These are phyloP conservation scores for Anticlea derivata DNA, from an alignment of 2,888 invertebrate genomes.

Conservation along the genomic window DNA sequence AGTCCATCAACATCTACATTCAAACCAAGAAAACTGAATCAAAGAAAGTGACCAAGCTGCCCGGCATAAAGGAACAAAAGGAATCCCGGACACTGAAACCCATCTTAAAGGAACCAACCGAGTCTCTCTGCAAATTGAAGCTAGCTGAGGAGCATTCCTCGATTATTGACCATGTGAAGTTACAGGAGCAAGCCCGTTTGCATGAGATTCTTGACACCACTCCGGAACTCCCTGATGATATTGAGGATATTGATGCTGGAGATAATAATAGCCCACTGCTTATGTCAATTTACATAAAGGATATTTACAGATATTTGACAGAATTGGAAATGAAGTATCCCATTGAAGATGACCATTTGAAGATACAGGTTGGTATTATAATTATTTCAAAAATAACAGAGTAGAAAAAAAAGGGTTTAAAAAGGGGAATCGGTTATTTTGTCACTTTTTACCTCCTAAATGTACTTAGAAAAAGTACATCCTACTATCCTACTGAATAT, in stretches of 20 bases:
- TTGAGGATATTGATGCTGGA: slow-evolving; percentile 90
- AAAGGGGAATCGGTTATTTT: too few species aligned
- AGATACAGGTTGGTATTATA: slow-evolving; percentile 77
- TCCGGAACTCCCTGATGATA: slow-evolving; percentile 61
- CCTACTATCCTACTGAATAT: too few species aligned
- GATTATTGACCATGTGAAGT: slow-evolving; percentile 22
- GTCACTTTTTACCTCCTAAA: too few species aligned
- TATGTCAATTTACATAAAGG: slow-evolving; percentile 93
- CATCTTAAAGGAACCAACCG: slow-evolving; percentile 61
- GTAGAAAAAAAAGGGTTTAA: too few species aligned
- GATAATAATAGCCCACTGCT: slow-evolving; percentile 90
- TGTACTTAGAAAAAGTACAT: too few species aligned
- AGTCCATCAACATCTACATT: slow-evolving; percentile 47
- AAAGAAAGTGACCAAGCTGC: slow-evolving; percentile 58
- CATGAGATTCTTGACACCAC: slow-evolving; percentile 29
- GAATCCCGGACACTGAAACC: slow-evolving; percentile 53
- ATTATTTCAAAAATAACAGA: not conserved
- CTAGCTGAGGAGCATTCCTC: slow-evolving; percentile 33
- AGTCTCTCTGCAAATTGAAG: slow-evolving; percentile 66
- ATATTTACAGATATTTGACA: slow-evolving; percentile 93
- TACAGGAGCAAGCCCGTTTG: slow-evolving; percentile 7
- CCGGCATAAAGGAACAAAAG: slow-evolving; percentile 55
- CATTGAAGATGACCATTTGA: slow-evolving; percentile 86
- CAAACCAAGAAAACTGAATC: slow-evolving; percentile 52
- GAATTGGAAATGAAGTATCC: slow-evolving; percentile 88